Base-by-base conservation (phyloP, 2,113 vertebrate species). In the Shinisaurus crocodilurus region DNA sequence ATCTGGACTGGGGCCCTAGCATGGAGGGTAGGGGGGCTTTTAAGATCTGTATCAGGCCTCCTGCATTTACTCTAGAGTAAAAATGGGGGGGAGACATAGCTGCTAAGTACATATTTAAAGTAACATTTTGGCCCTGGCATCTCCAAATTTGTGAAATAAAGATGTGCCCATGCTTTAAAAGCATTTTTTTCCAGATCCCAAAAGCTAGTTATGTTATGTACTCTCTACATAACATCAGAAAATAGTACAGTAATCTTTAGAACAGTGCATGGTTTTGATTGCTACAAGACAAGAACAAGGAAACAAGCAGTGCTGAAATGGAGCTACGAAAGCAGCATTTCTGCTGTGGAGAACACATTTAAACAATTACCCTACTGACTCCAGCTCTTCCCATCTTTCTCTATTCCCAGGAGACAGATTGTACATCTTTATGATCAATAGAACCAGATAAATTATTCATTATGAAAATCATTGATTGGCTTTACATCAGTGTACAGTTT, bases 401-500 rank as follows among this genome's bases (percentile, higher is more conserved):
- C 16, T 87, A 83, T 75, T 87, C 63, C 65, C 70, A 72, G 84
- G 50, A 7, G 54, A 67, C 65, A 87, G 82, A 84, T 2, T 67
- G 63, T 50, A 87, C 2, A 70, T 29, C 82, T 87, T 50, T 76
- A 89, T 91, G 15, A 91, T 84, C 63, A 79, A 10, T 69, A 5
- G 70, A 90, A 87, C 79, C 40, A 45, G 40, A 67, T 90, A 7
- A 92, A 87, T 45, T 27, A 76, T n/a, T 86, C n/a, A 0, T 34
- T 86, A 23, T 86, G 75, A 86, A 87, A 81, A 12, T 6, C 48
- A 92, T 90, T 40, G 1, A 80, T 29, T 91, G 43, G 40, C 84
- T 91, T 69, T 77, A 91, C 5, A 65, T 89, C 43, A 63, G 88
- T 12, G 54, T 12, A 74, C 1, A 5, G 63, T 29, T 50, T 57